Percentiles rank a stretch among this genome's conserved stretches.
These are phyloP conservation scores for Mastomys coucha DNA, from an alignment of 2,113 vertebrate genomes.

Conservation along the genomic window DNA sequence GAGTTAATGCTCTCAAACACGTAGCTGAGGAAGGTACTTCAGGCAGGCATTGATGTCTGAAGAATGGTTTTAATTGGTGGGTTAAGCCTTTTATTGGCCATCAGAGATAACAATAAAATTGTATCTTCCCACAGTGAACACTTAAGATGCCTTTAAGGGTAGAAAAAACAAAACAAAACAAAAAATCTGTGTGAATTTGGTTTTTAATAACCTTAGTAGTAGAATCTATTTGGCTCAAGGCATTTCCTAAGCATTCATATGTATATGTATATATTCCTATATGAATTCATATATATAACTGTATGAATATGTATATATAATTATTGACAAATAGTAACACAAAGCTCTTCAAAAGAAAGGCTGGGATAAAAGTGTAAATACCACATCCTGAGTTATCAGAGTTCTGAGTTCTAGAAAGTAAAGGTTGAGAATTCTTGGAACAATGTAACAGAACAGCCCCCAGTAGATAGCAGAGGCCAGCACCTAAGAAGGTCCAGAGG, in stretches of 20 bases:
- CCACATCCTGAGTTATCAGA: neutral
- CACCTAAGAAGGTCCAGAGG: neutral
- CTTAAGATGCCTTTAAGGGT: neutral
- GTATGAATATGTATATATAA: neutral
- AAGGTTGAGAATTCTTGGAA: neutral
- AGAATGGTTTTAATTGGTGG: neutral
- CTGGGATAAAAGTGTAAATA: neutral
- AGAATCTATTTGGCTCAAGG: neutral
- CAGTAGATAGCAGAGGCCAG: neutral
- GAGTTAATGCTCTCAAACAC: neutral
- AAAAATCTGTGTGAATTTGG: neutral
- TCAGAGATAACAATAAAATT: neutral
- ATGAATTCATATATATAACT: too few relatives aligned
- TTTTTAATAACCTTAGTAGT: neutral
- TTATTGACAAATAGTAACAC: neutral
- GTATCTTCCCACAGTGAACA: neutral
- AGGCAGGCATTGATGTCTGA: neutral
- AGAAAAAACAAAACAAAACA: neutral
- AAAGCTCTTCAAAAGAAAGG: neutral
- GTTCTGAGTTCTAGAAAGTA: neutral
- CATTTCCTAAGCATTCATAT: neutral
- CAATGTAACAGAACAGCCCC: neutral
- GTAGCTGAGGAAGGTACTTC: neutral
- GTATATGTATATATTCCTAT: too few relatives aligned
- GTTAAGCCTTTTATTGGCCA: neutral